Evolutionary conservation across 2,113 vertebrate species (phyloP).

Genomic region (Mustelus asterias): DNA sequence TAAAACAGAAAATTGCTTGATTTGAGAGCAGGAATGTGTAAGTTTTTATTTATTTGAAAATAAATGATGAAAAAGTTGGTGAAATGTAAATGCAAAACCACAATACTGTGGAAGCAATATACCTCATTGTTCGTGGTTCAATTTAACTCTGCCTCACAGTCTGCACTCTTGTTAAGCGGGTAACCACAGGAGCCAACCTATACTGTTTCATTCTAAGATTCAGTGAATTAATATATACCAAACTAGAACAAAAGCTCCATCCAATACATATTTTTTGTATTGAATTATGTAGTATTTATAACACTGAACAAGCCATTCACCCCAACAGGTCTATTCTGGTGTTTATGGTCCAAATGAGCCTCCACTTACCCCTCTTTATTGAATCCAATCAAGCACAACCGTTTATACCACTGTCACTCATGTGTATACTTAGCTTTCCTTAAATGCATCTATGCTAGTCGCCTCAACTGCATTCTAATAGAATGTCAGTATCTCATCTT

Average conservation of each 20-base stretch:
- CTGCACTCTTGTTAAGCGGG: background rate
- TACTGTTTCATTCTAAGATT: background rate
- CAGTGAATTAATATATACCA: background rate
- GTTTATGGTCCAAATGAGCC: too few species aligned
- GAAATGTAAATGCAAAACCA: background rate
- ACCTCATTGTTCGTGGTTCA: background rate
- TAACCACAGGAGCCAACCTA: background rate
- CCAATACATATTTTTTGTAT: background rate
- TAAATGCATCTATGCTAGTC: background rate
- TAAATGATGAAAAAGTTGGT: background rate
- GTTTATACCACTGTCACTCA: background rate
- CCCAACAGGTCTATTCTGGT: too few species aligned
- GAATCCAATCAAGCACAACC: background rate
- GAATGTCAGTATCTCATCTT: background rate
- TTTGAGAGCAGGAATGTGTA: background rate
- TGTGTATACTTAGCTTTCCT: background rate
- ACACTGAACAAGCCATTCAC: too few species aligned
- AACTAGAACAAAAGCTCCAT: background rate
- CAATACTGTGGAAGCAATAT: background rate
- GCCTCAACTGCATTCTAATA: background rate
- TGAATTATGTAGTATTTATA: background rate
- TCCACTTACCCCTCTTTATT: background rate
- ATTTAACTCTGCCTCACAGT: background rate
- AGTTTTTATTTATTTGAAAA: background rate
- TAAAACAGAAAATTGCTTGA: background rate